phyloP scores from a whole-genome alignment of 2,797 vertebrate genomes.

The Eulemur rubriventer region DNA sequence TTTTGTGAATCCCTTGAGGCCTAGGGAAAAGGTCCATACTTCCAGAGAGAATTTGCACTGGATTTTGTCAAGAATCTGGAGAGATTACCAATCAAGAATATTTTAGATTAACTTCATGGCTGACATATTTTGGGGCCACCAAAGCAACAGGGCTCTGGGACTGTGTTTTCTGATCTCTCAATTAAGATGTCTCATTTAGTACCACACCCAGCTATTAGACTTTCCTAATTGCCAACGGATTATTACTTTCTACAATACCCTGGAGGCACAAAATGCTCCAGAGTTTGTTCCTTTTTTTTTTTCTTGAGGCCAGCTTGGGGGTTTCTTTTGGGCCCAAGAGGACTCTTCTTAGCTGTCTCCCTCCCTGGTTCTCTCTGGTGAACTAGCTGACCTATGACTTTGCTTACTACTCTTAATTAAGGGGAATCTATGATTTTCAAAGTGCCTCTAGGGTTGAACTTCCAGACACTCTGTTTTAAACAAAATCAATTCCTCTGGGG shows the following conservation, averaged over 20 bases:
- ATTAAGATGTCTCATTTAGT: background rate
- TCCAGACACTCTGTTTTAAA: background rate
- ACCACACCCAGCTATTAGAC: background rate
- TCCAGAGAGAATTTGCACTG: background rate
- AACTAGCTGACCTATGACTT: background rate
- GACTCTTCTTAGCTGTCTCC: background rate
- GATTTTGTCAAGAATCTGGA: background rate
- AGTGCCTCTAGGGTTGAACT: background rate
- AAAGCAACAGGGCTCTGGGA: background rate
- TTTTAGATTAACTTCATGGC: background rate
- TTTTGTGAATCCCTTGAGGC: background rate
- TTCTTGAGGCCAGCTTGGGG: background rate
- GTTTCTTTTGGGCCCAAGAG: background rate
- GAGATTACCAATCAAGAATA: background rate
- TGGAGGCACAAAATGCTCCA: background rate
- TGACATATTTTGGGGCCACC: background rate
- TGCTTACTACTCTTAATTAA: background rate
- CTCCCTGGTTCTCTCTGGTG: background rate
- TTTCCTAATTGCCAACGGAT: background rate
- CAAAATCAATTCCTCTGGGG: background rate
- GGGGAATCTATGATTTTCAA: background rate
- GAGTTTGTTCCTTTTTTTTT: background rate
- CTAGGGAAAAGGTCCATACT: background rate
- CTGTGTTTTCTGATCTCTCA: background rate
- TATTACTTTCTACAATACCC: background rate